Conservation (phyloP, 2,888 invertebrate species). For the Noctua comes region DNA sequence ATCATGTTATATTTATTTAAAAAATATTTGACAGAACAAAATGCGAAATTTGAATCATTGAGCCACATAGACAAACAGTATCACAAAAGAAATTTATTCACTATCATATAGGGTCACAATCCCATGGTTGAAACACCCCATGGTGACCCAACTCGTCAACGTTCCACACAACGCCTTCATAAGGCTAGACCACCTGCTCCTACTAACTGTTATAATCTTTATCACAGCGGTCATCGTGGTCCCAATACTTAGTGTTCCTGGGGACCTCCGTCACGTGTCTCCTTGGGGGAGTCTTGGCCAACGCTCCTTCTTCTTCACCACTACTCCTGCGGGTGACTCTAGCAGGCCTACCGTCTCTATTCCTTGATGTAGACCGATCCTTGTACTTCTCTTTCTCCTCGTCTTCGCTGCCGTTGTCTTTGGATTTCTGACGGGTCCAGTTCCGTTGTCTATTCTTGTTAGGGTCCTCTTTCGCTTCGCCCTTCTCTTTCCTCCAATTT, state of each 20-base stretch:
- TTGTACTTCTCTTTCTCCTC: slow-evolving; percentile 75
- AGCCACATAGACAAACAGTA: not conserved
- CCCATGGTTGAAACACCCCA: not conserved
- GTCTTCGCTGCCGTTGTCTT: slow-evolving; percentile 78
- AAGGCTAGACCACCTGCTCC: slow-evolving; percentile 15
- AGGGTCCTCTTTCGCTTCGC: slow-evolving; percentile 75
- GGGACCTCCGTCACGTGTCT: slow-evolving; percentile 85
- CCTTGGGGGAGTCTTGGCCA: slow-evolving; percentile 74
- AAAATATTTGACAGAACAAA: not conserved
- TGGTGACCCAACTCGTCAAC: not conserved
- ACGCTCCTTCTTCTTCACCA: slow-evolving; percentile 68
- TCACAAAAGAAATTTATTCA: slow-evolving; percentile 27
- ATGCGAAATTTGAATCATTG: not conserved
- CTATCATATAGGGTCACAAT: not conserved
- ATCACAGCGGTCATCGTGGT: slow-evolving; percentile 87
- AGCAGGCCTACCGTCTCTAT: slow-evolving; percentile 69
- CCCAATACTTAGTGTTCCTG: slow-evolving; percentile 86
- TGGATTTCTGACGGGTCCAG: slow-evolving; percentile 82
- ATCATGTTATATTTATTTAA: no score
- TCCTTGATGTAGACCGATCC: slow-evolving; percentile 68
- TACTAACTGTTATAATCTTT: slow-evolving; percentile 88
- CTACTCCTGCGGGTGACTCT: slow-evolving; percentile 77
- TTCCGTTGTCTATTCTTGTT: slow-evolving; percentile 79
- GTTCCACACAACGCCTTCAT: slow-evolving; percentile 39
- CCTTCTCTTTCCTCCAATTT: slow-evolving; percentile 84